phyloP scores from a whole-genome alignment of 2,113 vertebrate species.

The Ploceus nigricollis region DNA sequence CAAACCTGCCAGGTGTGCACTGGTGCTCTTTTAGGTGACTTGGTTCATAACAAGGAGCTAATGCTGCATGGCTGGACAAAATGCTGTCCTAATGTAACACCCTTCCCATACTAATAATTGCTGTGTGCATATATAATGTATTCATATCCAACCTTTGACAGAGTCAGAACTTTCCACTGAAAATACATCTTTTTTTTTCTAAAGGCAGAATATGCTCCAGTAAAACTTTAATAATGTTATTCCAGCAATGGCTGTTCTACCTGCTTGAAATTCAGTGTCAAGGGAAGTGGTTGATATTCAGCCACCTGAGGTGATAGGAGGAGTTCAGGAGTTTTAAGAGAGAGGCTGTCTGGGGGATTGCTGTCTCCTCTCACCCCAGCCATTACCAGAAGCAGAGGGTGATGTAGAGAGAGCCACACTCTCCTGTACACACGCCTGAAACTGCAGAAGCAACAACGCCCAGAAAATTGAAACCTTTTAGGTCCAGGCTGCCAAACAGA shows the following conservation, averaged over 20 bases:
- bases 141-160: not conserved
- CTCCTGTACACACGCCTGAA: not conserved
- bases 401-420: not conserved
- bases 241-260: not conserved
- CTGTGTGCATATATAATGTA: accelerated
- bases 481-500: constrained; percentile 6
- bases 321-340: not conserved
- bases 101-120: not conserved
- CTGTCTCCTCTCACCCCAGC: not conserved
- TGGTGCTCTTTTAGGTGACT: not conserved
- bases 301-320: accelerated
- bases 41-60: not conserved
- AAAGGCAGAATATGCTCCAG: not conserved
- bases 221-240: not conserved
- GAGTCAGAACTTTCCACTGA: not conserved
- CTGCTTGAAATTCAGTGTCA: not conserved
- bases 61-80: not conserved
- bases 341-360: accelerated
- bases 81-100: not conserved
- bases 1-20: not conserved
- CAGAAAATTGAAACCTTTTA: constrained; percentile 29
- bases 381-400: not conserved
- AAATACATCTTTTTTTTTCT: accelerated
- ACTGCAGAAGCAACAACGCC: not conserved
- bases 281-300: not conserved